Conservation (phyloP, 2,113 vertebrate species). For the Petaurus breviceps region DNA sequence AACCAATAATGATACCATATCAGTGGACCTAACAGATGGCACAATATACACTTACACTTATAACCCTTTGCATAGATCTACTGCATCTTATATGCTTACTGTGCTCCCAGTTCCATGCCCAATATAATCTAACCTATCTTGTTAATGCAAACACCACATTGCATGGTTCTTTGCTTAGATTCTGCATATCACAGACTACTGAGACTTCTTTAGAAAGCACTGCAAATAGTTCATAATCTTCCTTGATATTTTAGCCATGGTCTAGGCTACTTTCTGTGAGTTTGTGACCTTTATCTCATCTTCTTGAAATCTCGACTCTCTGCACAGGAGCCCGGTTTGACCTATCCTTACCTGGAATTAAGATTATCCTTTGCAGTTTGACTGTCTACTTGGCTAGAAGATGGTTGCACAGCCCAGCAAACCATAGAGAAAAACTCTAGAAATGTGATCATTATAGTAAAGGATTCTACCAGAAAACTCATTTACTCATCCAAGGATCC, state of each 20-base stretch:
- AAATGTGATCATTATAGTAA: not conserved
- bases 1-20: not conserved
- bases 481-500: not conserved
- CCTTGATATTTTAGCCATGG: not conserved
- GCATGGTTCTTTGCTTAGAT: not conserved
- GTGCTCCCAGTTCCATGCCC: not conserved
- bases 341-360: not conserved
- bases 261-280: not conserved
- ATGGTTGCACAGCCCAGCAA: not conserved
- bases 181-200: not conserved
- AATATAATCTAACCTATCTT: not conserved
- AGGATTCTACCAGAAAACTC: not conserved
- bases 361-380: conserved; percentile 24
- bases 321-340: not conserved
- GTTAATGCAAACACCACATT: not conserved
- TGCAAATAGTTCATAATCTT: not conserved
- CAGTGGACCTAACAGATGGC: not conserved
- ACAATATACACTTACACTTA: too few species aligned
- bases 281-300: not conserved
- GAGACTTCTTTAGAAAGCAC: not conserved
- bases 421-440: not conserved
- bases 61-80: not conserved
- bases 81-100: not conserved
- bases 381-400: not conserved
- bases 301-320: not conserved